phyloP scores from a whole-genome alignment of 2,888 invertebrate genomes.

The Ichneumon xanthorius region DNA sequence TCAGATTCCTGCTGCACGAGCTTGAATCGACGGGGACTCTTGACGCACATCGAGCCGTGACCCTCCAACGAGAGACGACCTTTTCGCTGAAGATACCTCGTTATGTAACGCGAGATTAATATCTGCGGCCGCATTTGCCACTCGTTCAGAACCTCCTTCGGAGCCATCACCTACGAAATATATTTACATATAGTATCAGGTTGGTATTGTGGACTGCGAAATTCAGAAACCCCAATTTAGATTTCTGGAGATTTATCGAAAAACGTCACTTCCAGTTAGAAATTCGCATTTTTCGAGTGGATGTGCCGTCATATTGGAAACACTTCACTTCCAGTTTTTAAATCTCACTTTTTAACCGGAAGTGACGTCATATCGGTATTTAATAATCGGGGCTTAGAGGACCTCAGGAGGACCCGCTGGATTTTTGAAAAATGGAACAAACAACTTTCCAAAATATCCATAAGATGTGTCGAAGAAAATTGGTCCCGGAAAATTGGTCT shows the following conservation, averaged over 20 bases:
- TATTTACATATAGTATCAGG: background rate
- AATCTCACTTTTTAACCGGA: no score
- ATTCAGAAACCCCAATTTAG: no score
- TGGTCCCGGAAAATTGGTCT: no score
- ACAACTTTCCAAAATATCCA: background rate
- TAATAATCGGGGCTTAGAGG: no score
- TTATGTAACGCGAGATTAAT: conserved; percentile 93
- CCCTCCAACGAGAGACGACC: conserved; percentile 90
- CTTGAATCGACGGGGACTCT: conserved; percentile 95
- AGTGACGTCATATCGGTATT: no score
- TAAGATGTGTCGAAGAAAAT: no score
- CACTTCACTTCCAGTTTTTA: no score
- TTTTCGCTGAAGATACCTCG: conserved; percentile 92
- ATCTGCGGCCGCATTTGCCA: conserved; percentile 96
- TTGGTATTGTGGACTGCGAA: background rate
- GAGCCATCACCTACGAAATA: conserved; percentile 89
- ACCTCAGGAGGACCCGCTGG: background rate
- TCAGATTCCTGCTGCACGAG: conserved; percentile 96
- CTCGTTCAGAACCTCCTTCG: conserved; percentile 95
- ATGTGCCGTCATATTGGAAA: no score
- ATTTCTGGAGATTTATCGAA: no score
- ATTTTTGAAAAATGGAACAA: background rate
- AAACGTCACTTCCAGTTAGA: no score
- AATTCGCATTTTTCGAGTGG: no score
- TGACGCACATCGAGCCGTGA: conserved; percentile 92